phyloP scores from a whole-genome alignment of 2,888 invertebrate species.

The Heliconius ismenius region DNA sequence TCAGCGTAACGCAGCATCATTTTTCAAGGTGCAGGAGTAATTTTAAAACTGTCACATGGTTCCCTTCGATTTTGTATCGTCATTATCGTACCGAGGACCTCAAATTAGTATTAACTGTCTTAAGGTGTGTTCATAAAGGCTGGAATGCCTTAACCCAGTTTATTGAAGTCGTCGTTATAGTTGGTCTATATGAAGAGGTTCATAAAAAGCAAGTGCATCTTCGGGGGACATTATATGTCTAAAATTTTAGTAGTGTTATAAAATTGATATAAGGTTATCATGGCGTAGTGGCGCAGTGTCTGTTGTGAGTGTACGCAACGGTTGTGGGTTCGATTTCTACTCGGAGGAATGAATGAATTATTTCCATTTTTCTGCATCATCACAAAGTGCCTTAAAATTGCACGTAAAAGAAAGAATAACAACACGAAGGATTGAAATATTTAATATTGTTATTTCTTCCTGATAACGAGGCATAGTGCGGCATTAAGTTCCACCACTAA shows the following conservation, averaged over 20 bases:
- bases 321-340: background rate
- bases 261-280: background rate
- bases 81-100: slow-evolving; percentile 47
- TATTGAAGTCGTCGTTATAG: slow-evolving; percentile 36
- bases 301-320: background rate
- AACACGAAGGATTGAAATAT: too few species aligned
- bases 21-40: slow-evolving; percentile 56
- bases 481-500: background rate
- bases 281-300: background rate
- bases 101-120: slow-evolving; percentile 38
- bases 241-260: background rate
- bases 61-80: slow-evolving; percentile 52
- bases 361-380: background rate
- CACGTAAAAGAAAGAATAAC: too few species aligned
- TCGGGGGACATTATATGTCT: background rate
- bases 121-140: slow-evolving; percentile 34
- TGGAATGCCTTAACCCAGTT: slow-evolving; percentile 33
- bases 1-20: slow-evolving; percentile 49
- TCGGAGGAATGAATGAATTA: background rate
- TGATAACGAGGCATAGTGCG: background rate
- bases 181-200: background rate
- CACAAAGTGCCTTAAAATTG: too few species aligned
- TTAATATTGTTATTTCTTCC: too few species aligned
- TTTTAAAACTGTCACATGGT: slow-evolving; percentile 62
- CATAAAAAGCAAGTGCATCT: background rate